phyloP scores from a whole-genome alignment of 2,113 vertebrate species.

The Meriones unguiculatus region DNA sequence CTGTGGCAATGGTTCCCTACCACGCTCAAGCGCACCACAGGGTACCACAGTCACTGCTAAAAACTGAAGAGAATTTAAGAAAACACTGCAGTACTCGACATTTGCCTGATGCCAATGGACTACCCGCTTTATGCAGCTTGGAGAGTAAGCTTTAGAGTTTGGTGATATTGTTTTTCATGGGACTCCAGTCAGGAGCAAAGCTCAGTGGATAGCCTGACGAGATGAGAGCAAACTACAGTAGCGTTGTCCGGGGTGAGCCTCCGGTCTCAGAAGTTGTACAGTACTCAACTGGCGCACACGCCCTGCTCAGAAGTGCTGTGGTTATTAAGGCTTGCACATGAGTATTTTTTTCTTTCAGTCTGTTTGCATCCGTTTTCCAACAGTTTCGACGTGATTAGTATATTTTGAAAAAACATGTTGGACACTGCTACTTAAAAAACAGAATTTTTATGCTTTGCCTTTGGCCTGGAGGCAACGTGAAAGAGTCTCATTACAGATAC shows the following conservation, averaged over 20 bases:
- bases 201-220: neutral
- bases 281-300: neutral
- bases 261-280: neutral
- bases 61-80: neutral
- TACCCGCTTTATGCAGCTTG: neutral
- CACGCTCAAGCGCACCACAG: neutral
- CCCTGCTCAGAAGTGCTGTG: neutral
- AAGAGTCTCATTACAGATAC: neutral
- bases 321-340: neutral
- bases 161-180: neutral
- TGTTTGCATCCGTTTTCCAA: conserved; percentile 29
- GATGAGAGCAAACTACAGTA: neutral
- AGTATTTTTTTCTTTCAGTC: neutral
- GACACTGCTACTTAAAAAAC: neutral
- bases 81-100: neutral
- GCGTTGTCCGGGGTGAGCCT: neutral
- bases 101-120: neutral
- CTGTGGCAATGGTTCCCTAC: neutral
- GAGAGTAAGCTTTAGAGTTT: neutral
- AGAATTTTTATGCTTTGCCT: conserved; percentile 13
- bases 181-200: neutral
- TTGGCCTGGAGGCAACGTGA: neutral
- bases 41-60: neutral
- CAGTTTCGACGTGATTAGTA: neutral
- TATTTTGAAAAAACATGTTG: neutral